phyloP scores from a whole-genome alignment of 2,888 invertebrate genomes.

The Rosalia funebris region DNA sequence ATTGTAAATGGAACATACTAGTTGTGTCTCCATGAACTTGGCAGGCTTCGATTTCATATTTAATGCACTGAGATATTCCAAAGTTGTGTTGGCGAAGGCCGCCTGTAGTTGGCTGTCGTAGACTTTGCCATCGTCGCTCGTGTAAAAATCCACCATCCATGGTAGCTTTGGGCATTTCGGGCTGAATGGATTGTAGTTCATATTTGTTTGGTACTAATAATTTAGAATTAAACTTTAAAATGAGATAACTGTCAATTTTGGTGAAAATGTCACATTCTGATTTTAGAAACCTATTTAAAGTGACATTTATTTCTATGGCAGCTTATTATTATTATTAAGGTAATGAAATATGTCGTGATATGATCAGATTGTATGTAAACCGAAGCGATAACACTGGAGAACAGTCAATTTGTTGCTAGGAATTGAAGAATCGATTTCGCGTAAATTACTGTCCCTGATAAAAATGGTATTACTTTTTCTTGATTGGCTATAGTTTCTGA shows the following conservation, averaged over 20 bases:
- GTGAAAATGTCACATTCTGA: neutral
- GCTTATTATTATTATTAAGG: too few relatives aligned
- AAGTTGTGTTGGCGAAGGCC: slow-evolving; percentile 64
- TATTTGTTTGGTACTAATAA: slow-evolving; percentile 32
- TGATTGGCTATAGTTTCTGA: too few relatives aligned
- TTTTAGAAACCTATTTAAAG: too few relatives aligned
- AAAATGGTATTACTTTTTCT: too few relatives aligned
- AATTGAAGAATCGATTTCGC: too few relatives aligned
- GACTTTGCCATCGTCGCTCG: slow-evolving; percentile 55
- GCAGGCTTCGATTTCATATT: slow-evolving; percentile 63
- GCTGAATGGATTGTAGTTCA: slow-evolving; percentile 15
- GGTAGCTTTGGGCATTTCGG: slow-evolving; percentile 57
- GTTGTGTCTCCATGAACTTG: slow-evolving; percentile 67
- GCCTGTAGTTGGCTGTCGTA: slow-evolving; percentile 67
- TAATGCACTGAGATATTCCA: slow-evolving; percentile 67
- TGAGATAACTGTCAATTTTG: slow-evolving; percentile 9
- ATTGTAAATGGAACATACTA: slow-evolving; percentile 67
- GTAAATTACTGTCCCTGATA: too few relatives aligned
- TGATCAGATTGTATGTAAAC: too few relatives aligned
- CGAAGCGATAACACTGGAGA: too few relatives aligned
- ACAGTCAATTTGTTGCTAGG: too few relatives aligned
- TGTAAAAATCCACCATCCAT: slow-evolving; percentile 62
- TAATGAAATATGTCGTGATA: too few relatives aligned
- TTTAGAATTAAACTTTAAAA: slow-evolving; percentile 30
- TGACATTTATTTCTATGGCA: too few relatives aligned